Percentiles rank a stretch among this genome's conserved stretches.
Conservation (phyloP, 2,888 invertebrate species). For the Ptilodon capucinus region DNA sequence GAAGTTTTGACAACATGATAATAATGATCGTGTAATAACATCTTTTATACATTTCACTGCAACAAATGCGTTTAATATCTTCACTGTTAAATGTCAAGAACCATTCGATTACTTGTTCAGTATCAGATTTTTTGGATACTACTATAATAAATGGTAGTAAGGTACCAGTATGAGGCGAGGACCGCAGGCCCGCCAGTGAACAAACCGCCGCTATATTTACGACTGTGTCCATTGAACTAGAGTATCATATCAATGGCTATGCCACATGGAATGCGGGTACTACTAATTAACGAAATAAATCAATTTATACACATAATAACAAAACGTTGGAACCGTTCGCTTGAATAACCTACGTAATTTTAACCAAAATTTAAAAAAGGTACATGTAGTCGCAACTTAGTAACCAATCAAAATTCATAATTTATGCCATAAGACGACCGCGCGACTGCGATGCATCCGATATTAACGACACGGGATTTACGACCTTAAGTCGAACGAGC, state of each 20-base stretch:
- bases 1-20: no score
- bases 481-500: conserved; percentile 10
- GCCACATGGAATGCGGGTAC: conserved; percentile 1
- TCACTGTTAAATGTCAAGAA: no score
- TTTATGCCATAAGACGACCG: background rate
- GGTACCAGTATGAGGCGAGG: conserved; percentile 8
- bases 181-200: background rate
- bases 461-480: background rate
- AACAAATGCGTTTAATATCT: no score
- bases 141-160: no score
- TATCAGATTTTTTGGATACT: no score
- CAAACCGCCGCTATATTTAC: no score
- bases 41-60: no score
- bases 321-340: background rate
- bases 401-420: background rate
- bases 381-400: background rate
- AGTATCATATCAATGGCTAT: background rate
- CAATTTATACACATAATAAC: background rate
- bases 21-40: no score
- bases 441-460: background rate
- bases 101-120: no score
- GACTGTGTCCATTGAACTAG: no score
- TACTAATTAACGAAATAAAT: background rate
- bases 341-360: background rate
- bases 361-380: no score